Evolutionary conservation across 2,888 invertebrate genomes (phyloP).

Genomic region (Clitarchus hookeri): DNA sequence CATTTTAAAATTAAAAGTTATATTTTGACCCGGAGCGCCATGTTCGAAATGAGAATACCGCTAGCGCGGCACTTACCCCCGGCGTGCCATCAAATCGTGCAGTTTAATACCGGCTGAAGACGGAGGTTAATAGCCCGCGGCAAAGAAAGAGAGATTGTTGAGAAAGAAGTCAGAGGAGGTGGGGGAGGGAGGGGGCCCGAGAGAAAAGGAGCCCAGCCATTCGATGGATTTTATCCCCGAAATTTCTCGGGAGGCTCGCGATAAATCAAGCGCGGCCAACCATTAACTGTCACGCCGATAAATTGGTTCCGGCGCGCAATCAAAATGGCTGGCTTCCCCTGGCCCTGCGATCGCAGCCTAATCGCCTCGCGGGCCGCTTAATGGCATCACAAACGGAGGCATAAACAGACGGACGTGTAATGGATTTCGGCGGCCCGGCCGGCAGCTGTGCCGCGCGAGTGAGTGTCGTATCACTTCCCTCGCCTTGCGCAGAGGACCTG

Average conservation of each 20-base stretch:
- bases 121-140: not conserved
- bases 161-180: not conserved
- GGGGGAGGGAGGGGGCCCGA: not conserved
- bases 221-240: slow-evolving; percentile 35
- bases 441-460: not conserved
- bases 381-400: not conserved
- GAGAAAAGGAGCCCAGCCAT: slow-evolving; percentile 19
- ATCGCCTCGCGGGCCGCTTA: slow-evolving; percentile 1
- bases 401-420: slow-evolving; percentile 10
- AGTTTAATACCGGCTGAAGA: not conserved
- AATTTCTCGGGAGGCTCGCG: slow-evolving; percentile 35
- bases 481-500: too few relatives aligned
- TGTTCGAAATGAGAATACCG: slow-evolving; percentile 3
- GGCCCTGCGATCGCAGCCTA: not conserved
- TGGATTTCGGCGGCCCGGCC: not conserved
- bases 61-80: not conserved
- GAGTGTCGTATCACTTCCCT: too few relatives aligned
- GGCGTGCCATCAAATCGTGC: not conserved
- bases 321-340: slow-evolving; percentile 29
- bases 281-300: slow-evolving; percentile 39
- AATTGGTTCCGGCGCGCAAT: slow-evolving; percentile 38
- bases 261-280: slow-evolving; percentile 35
- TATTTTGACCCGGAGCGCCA: not conserved
- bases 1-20: not conserved
- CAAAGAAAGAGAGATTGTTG: too few relatives aligned